Percentiles rank a stretch among this genome's conserved stretches.
Evolutionary conservation across 2,888 invertebrate genomes (phyloP).

Genomic region (Heliconius cydno): DNA sequence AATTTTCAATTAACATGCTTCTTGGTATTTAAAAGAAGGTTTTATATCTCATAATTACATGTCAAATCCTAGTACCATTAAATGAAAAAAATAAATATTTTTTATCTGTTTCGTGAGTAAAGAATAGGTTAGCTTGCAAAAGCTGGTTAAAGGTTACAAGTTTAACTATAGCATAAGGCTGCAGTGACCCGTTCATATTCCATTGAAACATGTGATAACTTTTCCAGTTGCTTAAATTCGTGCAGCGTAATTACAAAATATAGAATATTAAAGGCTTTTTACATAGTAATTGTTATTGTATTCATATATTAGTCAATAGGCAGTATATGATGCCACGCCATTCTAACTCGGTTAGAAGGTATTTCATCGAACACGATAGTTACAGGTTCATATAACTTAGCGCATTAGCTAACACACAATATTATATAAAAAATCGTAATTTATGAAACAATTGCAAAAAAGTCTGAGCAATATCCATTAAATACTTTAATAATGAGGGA

Average conservation of each 20-base stretch:
- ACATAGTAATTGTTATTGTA: slow-evolving; percentile 4
- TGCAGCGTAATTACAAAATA: slow-evolving; percentile 25
- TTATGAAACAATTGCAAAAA: background rate
- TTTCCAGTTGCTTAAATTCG: slow-evolving; percentile 23
- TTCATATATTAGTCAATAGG: background rate
- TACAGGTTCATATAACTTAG: background rate
- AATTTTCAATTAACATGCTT: too few relatives aligned
- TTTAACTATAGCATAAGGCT: slow-evolving; percentile 24
- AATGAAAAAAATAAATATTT: slow-evolving; percentile 10
- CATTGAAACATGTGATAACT: slow-evolving; percentile 25
- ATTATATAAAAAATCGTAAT: background rate
- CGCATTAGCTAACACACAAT: background rate
- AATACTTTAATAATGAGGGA: background rate
- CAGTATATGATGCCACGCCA: background rate
- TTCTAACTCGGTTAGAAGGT: background rate
- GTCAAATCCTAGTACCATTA: background rate
- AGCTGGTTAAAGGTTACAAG: slow-evolving; percentile 22
- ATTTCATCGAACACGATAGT: background rate
- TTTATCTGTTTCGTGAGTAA: slow-evolving; percentile 17
- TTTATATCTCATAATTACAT: too few relatives aligned
- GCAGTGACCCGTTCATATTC: slow-evolving; percentile 20
- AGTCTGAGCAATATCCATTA: too few relatives aligned
- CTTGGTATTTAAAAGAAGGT: too few relatives aligned
- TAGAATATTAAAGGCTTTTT: slow-evolving; percentile 17
- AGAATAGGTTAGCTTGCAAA: slow-evolving; percentile 26